Evolutionary conservation across 2,113 vertebrate genomes (phyloP).

Genomic region (Galemys pyrenaicus): DNA sequence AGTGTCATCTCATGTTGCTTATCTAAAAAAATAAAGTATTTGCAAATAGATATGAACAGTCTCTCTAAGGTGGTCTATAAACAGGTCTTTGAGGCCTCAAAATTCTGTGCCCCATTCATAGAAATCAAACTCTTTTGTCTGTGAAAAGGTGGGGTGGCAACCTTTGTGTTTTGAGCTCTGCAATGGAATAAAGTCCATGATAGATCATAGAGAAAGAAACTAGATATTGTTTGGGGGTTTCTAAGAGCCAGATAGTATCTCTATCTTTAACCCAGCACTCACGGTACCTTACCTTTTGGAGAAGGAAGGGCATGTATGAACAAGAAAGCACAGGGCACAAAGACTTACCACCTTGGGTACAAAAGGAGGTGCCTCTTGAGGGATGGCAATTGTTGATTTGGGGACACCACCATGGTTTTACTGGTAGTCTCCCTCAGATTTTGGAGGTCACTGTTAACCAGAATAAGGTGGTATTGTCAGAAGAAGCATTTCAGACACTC

Average conservation of each 20-base stretch:
- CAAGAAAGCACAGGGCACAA: background rate
- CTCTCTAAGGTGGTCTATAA: background rate
- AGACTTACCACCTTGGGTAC: background rate
- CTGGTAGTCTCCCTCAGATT: background rate
- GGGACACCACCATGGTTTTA: no score
- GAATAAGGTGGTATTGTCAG: background rate
- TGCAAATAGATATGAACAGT: background rate
- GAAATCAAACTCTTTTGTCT: background rate
- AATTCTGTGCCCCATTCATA: background rate
- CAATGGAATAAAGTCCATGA: background rate
- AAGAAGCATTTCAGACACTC: background rate
- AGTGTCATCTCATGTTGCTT: background rate
- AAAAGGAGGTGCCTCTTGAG: accelerated
- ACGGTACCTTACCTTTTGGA: background rate
- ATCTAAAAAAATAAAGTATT: background rate
- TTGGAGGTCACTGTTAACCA: background rate
- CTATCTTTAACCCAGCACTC: background rate
- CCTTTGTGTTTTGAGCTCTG: background rate
- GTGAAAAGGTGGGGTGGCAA: background rate
- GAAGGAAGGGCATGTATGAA: accelerated
- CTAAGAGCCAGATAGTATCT: background rate
- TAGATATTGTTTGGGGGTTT: background rate
- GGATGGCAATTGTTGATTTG: background rate
- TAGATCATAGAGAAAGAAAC: background rate
- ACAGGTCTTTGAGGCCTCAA: background rate